Evolutionary conservation across 2,888 invertebrate genomes (phyloP).

Genomic region (Apoderus coryli): DNA sequence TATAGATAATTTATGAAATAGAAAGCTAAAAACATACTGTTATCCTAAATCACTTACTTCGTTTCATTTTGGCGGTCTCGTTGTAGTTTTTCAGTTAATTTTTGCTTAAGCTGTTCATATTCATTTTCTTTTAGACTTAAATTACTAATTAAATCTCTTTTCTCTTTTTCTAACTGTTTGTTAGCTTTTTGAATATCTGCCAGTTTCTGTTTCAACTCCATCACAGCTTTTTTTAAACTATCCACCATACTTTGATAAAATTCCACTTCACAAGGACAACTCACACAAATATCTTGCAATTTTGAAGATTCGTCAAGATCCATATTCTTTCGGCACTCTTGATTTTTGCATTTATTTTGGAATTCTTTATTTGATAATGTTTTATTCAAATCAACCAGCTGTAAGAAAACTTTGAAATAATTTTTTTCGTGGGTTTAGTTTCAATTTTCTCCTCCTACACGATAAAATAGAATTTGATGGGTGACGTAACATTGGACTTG

Average conservation of each 20-base stretch:
- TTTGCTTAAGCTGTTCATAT: conserved; percentile 10
- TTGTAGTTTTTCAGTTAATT: conserved; percentile 20
- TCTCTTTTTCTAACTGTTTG: conserved; percentile 16
- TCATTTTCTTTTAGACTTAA: conserved; percentile 20
- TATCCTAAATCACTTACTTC: conserved; percentile 5
- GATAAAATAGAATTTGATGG: no score
- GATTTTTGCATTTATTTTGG: conserved; percentile 15
- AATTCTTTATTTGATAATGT: conserved; percentile 18
- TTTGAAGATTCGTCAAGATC: conserved; percentile 10
- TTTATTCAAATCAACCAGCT: conserved; percentile 21
- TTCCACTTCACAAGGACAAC: conserved; percentile 21
- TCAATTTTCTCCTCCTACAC: no score
- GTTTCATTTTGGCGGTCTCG: conserved; percentile 15
- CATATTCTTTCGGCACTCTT: conserved; percentile 14
- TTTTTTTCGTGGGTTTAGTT: no score
- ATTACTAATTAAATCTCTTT: conserved; percentile 13
- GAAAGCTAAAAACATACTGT: conserved; percentile 11
- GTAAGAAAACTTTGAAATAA: no score
- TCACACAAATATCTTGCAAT: conserved; percentile 13
- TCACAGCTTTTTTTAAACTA: conserved; percentile 20
- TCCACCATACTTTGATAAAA: conserved; percentile 22
- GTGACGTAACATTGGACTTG: no score
- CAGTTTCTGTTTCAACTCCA: conserved; percentile 22
- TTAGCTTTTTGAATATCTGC: conserved; percentile 17
- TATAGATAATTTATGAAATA: conserved; percentile 9